Evolutionary conservation across 2,113 vertebrate genomes (phyloP).

Genomic region (Elephas maximus): DNA sequence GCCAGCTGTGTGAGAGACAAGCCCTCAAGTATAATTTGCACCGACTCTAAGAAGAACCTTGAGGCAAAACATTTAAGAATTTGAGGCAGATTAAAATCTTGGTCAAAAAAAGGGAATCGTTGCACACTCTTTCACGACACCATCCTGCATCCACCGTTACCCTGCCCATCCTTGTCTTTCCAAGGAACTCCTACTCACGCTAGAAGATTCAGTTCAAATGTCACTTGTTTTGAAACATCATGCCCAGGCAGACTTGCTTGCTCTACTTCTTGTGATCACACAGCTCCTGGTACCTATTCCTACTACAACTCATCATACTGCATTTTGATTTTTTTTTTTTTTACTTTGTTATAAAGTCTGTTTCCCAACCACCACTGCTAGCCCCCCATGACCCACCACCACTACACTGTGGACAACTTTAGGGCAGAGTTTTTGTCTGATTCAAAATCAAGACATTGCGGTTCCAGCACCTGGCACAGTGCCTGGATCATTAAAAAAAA

Average conservation of each 20-base stretch:
- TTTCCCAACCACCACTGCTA: not conserved
- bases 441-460: not conserved
- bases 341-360: not conserved
- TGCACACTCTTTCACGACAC: not conserved
- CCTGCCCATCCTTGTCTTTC: not conserved
- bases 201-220: not conserved
- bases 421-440: not conserved
- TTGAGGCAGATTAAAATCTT: not conserved
- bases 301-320: not conserved
- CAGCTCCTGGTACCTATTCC: not conserved
- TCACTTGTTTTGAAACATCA: not conserved
- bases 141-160: not conserved
- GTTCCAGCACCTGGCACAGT: not conserved
- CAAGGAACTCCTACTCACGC: not conserved
- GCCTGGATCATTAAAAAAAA: not conserved
- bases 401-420: not conserved
- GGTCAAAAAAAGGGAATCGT: not conserved
- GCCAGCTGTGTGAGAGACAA: not conserved
- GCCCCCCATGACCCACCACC: accelerated
- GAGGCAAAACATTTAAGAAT: not conserved
- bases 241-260: not conserved
- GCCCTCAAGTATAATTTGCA: not conserved
- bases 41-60: not conserved
- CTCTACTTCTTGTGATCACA: not conserved
- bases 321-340: not conserved